Evolutionary conservation across 2,888 invertebrate genomes (phyloP), one percentile per base, ranked within the genome.

Genomic region (Malacosoma neustria): DNA sequence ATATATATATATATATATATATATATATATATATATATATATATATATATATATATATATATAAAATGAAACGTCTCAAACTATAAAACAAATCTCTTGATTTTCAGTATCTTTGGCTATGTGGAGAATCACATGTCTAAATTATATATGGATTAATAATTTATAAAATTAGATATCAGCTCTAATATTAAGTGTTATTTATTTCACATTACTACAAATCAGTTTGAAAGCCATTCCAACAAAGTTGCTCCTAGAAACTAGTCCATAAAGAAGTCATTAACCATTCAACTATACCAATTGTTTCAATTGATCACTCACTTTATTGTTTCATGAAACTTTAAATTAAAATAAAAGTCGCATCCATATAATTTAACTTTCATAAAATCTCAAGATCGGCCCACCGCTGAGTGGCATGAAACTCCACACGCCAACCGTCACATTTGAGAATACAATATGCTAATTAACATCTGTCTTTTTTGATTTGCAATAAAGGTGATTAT

Each of bases 371-470:
- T 53, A 46, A 61, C 51, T 49, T 54, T 58, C 63, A 63, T 67
- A 72, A 73, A 71, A 60, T 67, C 63, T 52, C 54, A 49, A 60
- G 65, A 62, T 49, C 38, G 57, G 72, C 71, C 81, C 77, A 80
- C 81, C 84, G 72, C 77, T 74, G 81, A 72, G 79, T 67, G 61
- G 69, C 70, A 76, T 71, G 67, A 67, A 67, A 57, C 69, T 62
- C 62, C 61, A 67, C 73, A 76, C 75, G 71, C 76, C 63, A 79
- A 75, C 76, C 80, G 71, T 82, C 82, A 82, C 81, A 79, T 79
- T 80, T 82, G 76, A 77, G 79, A 82, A 75, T 76, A 76, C 81
- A 82, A 84, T 84, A 85, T 85, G 85, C 84, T 84, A 84, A 85
- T 85, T 84, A 84, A 76, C 72, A 73, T 65, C 58, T 53, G 54